These are phyloP conservation scores for Brachypterus glaber DNA, from an alignment of 2,888 invertebrate genomes.

Conservation along the genomic window DNA sequence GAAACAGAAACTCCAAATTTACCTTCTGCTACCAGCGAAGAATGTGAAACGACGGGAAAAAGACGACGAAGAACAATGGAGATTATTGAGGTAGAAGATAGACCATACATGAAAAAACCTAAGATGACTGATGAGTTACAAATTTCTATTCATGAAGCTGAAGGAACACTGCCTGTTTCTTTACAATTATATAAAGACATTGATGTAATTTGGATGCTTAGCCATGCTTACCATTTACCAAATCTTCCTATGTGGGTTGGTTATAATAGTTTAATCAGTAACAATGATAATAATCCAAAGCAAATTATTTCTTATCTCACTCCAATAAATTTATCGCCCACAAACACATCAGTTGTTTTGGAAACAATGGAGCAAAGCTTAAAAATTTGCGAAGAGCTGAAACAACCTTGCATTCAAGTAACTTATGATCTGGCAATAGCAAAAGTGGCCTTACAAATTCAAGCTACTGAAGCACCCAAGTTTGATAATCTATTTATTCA, in stretches of 20 bases:
- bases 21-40: conserved; percentile 12
- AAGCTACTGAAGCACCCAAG: conserved; percentile 14
- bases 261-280: neutral
- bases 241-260: conserved; percentile 3
- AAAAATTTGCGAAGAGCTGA: conserved; percentile 19
- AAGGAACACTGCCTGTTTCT: conserved; percentile 4
- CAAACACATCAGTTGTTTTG: conserved; percentile 20
- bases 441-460: conserved; percentile 22
- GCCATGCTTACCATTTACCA: neutral
- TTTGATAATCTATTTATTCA: conserved; percentile 22
- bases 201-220: neutral
- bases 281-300: conserved; percentile 7
- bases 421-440: conserved; percentile 26
- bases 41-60: conserved; percentile 11
- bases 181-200: neutral
- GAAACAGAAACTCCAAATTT: conserved; percentile 16
- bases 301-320: conserved; percentile 26
- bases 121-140: conserved; percentile 20
- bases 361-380: conserved; percentile 21
- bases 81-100: conserved; percentile 15
- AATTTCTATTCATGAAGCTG: conserved; percentile 18
- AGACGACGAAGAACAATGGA: conserved; percentile 23
- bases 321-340: conserved; percentile 25
- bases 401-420: conserved; percentile 20
- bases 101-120: conserved; percentile 21